These are phyloP conservation scores for Upupa epops DNA, from an alignment of 2,113 vertebrate genomes.

Conservation along the genomic window DNA sequence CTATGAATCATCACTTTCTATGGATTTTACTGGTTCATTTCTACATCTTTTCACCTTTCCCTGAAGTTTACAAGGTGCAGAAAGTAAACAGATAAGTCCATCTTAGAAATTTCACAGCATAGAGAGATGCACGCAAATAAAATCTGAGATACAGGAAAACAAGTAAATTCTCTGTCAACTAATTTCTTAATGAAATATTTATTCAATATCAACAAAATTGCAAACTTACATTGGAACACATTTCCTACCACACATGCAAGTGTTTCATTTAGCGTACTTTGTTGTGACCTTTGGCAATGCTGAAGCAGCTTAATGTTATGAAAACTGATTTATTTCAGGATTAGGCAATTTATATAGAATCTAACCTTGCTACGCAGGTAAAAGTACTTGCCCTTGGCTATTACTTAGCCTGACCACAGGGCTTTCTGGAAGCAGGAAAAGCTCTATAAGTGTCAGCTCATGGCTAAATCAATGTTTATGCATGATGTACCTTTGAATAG, in stretches of 20 bases:
- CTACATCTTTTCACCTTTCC: not conserved
- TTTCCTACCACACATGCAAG: slow-evolving; percentile 7
- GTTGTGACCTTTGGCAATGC: slow-evolving; percentile 46
- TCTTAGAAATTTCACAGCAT: not conserved
- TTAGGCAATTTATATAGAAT: slow-evolving; percentile 57
- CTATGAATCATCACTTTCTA: not conserved
- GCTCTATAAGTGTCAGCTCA: slow-evolving; percentile 77
- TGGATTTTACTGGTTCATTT: not conserved
- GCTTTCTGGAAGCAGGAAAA: slow-evolving; percentile 72
- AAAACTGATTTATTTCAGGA: slow-evolving; percentile 65
- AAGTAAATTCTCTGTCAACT: not conserved
- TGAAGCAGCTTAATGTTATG: slow-evolving; percentile 20
- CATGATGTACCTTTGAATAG: slow-evolving; percentile 81
- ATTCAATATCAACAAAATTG: slow-evolving; percentile 32
- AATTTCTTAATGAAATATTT: slow-evolving; percentile 66
- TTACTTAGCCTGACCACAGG: slow-evolving; percentile 70
- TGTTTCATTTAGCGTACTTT: slow-evolving; percentile 23
- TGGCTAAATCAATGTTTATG: slow-evolving; percentile 85
- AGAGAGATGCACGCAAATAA: not conserved
- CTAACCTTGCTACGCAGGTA: slow-evolving; percentile 72
- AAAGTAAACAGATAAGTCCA: not conserved
- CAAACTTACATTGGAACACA: not conserved
- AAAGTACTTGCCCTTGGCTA: slow-evolving; percentile 71
- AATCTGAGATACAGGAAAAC: slow-evolving; percentile 13
- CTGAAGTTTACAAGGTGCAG: not conserved